Base-by-base conservation (phyloP, 2,888 invertebrate genomes). In the Drosophila borealis region DNA sequence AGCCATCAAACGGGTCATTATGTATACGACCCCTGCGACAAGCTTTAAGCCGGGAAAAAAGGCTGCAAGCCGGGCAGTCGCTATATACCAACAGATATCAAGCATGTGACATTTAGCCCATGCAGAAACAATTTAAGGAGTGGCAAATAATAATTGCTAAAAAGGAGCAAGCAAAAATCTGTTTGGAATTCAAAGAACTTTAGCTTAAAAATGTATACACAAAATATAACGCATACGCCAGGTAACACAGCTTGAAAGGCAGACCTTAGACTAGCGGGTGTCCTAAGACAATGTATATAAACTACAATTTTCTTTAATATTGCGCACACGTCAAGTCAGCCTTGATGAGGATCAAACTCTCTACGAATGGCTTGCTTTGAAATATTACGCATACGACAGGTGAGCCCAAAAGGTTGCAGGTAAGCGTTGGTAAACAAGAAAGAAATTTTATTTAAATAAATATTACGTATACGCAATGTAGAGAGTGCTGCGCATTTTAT, bases 1-100 rank as follows among this genome's bases (percentile, higher is more conserved):
- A 50, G 50, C 56, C 41, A 41, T 34, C 17, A 17, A 36, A 19
- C 11, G 17, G 13, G 19, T 41, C 41, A 70, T 62, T 65, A 57
- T 42, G 69, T 37, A 64, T 68, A 74, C 65, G 49, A 34, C 46
- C 39, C 36, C 55, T 62, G 14, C 19, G 50, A 42, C 34, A 21
- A 25, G 21, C 34, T 41, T 61, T 17, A 62, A 34, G 48, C 9
- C 37, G 14, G 19, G 13, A 17, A 19, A 25, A 33, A 34, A 34
- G 44, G 36, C 45, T 45, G 57, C 13, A 29, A 36, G 41, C 41
- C 33, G 41, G 21, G 6, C 19, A 55, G 8, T 8, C 11, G 3
- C 14, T 33, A 36, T 19, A 51, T 33, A 21, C 33, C 34, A 55
- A 3, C 61, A 25, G 36, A 45, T 60, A 69, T 49, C 19, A 60